Conservation (phyloP, 2,113 vertebrate genomes). For the Bucco capensis region DNA sequence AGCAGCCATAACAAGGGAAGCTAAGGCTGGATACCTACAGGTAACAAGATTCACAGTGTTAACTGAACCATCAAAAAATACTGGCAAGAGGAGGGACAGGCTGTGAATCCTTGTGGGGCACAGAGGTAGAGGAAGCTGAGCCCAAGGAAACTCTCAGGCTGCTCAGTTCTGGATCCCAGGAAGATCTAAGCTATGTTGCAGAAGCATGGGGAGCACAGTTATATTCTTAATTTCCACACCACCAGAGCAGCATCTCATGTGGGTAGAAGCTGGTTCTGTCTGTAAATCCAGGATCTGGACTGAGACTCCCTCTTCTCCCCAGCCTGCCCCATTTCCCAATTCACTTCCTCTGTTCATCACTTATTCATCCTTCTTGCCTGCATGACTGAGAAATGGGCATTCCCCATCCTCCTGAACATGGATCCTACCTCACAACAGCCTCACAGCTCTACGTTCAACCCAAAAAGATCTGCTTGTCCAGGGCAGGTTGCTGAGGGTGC, state of each 20-base stretch:
- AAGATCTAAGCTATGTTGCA: neutral
- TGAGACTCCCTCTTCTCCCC: neutral
- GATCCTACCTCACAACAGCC: neutral
- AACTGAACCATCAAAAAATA: neutral
- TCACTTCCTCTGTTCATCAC: neutral
- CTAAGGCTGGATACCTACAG: neutral
- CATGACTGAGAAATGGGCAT: neutral
- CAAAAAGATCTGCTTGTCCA: neutral
- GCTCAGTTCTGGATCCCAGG: neutral
- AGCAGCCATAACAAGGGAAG: fast-evolving
- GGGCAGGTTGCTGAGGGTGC: neutral
- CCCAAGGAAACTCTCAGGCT: neutral
- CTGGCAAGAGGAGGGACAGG: neutral
- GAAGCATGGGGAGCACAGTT: neutral
- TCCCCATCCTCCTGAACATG: neutral
- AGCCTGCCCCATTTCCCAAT: neutral
- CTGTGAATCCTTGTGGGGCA: neutral
- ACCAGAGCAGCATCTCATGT: neutral
- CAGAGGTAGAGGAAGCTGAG: neutral
- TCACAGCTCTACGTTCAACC: neutral
- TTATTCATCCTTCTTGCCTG: neutral
- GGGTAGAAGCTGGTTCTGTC: neutral
- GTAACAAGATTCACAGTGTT: neutral
- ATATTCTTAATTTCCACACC: neutral
- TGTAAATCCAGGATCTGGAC: neutral